Evolutionary conservation across 2,888 invertebrate species (phyloP).

Genomic region (Cantharis flavilabris): DNA sequence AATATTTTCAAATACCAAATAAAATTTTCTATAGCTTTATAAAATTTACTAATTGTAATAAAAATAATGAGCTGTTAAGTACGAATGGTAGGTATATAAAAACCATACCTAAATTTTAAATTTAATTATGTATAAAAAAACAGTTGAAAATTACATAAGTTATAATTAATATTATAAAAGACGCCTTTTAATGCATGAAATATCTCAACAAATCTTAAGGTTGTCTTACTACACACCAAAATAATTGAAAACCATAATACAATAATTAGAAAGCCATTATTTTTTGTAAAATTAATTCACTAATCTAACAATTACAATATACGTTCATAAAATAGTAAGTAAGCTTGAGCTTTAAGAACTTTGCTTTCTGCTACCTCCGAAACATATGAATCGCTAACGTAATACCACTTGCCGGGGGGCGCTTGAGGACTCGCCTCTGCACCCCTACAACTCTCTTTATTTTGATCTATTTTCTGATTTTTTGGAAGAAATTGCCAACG

Average conservation of each 20-base stretch:
- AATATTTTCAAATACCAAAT: background rate
- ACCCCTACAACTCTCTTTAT: slow-evolving; percentile 53
- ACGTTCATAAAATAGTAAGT: slow-evolving; percentile 94
- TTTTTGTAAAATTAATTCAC: background rate
- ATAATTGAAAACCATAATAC: background rate
- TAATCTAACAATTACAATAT: slow-evolving; percentile 64
- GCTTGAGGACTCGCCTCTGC: slow-evolving; percentile 56
- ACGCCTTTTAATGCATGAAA: background rate
- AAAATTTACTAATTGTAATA: background rate
- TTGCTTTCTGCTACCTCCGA: slow-evolving; percentile 77
- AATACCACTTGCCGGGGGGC: slow-evolving; percentile 86
- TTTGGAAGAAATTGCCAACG: slow-evolving; percentile 75
- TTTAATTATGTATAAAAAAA: background rate
- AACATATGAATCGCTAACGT: slow-evolving; percentile 89
- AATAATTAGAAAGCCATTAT: background rate
- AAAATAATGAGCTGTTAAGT: background rate
- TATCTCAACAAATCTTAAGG: background rate
- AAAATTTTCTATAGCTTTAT: background rate
- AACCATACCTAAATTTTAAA: background rate
- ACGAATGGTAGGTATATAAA: background rate
- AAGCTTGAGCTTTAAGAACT: slow-evolving; percentile 88
- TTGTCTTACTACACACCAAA: background rate
- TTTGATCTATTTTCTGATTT: slow-evolving; percentile 47
- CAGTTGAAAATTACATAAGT: background rate
- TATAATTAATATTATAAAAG: background rate